Percentiles rank a stretch among this genome's conserved stretches.
phyloP scores from a whole-genome alignment of 92 coral and sea anemone species.

The Zoanthus sansibaricus region DNA sequence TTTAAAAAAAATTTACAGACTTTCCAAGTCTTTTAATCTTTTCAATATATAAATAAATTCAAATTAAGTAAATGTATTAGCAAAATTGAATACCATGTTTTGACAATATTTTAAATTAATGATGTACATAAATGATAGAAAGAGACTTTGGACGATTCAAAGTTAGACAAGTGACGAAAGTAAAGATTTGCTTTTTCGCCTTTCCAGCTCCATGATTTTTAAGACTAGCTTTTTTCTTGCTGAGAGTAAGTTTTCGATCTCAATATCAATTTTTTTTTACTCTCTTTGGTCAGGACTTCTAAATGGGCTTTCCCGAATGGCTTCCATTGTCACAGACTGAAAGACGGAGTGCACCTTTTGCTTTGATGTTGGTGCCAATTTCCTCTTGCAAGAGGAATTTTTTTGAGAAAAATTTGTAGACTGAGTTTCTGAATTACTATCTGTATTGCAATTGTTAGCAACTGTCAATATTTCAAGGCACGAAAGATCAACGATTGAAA shows the following conservation, averaged over 20 bases:
- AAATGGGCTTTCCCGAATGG: conserved; percentile 28
- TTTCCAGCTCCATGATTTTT: conserved; percentile 34
- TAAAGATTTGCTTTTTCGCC: background rate
- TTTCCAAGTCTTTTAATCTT: background rate
- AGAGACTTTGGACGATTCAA: background rate
- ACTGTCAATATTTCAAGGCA: background rate
- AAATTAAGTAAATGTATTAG: background rate
- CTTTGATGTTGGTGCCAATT: too few relatives aligned
- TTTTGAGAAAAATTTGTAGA: too few relatives aligned
- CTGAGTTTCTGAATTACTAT: too few relatives aligned
- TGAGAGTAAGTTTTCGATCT: conserved; percentile 44
- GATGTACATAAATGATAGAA: background rate
- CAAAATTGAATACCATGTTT: background rate
- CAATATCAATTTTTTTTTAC: conserved; percentile 48
- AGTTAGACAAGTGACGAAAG: too few relatives aligned
- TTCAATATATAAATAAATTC: background rate
- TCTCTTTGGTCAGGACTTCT: conserved; percentile 42
- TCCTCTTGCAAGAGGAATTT: too few relatives aligned
- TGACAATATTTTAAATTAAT: background rate
- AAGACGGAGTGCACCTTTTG: background rate
- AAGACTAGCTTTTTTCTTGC: conserved; percentile 38
- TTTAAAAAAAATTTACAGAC: too few relatives aligned
- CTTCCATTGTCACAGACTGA: conserved; percentile 1
- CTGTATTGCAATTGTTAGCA: conserved; percentile 21
- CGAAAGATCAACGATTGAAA: background rate